A percentile compares a stretch with the other conserved stretches of the same genome.
These are phyloP conservation scores for Nymphalis io DNA, from an alignment of 1,140 invertebrate genomes.

Conservation along the genomic window DNA sequence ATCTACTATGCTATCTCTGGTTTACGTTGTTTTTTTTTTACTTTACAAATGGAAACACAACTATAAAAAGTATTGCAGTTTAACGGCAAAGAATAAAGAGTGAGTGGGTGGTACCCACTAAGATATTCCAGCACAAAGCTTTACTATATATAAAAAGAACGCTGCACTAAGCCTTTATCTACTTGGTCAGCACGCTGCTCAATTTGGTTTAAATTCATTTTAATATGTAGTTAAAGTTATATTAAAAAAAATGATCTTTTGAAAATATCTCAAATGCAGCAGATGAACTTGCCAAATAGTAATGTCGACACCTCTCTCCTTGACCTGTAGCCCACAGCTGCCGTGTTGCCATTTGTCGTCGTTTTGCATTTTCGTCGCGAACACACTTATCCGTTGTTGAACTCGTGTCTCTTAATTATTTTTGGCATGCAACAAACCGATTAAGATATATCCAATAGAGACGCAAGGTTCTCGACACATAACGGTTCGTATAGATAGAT, in stretches of 20 bases:
- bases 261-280: not conserved
- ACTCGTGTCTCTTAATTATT: constrained; percentile 16
- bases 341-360: constrained; percentile 43
- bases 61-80: too few relatives aligned
- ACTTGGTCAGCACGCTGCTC: too few relatives aligned
- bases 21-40: too few relatives aligned
- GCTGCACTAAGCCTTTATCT: too few relatives aligned
- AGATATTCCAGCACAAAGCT: too few relatives aligned
- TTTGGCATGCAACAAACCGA: constrained; percentile 6
- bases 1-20: too few relatives aligned
- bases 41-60: too few relatives aligned
- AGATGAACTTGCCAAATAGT: not conserved
- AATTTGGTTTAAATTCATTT: too few relatives aligned
- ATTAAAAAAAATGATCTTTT: not conserved
- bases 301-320: constrained; percentile 57
- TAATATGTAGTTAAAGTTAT: too few relatives aligned
- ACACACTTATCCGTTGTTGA: constrained; percentile 1
- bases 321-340: constrained; percentile 48
- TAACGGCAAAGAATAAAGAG: too few relatives aligned
- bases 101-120: too few relatives aligned
- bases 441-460: constrained; percentile 21
- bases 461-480: constrained; percentile 4
- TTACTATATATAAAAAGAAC: too few relatives aligned
- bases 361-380: constrained; percentile 32
- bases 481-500: not conserved